Evolutionary conservation across 2,797 vertebrate species (phyloP).

Genomic region (Toxotes lorentzi): DNA sequence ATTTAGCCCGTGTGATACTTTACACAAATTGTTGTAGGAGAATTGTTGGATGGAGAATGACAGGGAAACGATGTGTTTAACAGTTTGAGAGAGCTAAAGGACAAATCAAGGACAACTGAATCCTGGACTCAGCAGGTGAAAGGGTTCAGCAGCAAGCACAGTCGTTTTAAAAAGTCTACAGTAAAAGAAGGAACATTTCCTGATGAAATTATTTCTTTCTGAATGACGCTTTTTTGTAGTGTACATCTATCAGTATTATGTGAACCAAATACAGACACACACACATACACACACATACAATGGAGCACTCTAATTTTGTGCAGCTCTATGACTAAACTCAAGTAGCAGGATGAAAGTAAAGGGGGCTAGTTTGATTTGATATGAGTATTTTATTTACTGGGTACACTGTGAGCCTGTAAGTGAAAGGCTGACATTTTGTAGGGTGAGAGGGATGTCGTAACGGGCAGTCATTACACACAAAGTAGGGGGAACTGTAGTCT

Average conservation of each 20-base stretch:
- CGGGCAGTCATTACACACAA: conserved; percentile 12
- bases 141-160: conserved; percentile 84
- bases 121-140: conserved; percentile 84
- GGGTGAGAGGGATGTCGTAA: conserved; percentile 33
- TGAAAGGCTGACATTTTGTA: conserved; percentile 61
- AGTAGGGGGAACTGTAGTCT: conserved; percentile 41
- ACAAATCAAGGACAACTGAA: conserved; percentile 84
- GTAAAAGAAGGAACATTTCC: conserved; percentile 52
- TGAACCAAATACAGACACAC: conserved; percentile 24
- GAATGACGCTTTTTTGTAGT: conserved; percentile 29
- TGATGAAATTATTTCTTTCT: conserved; percentile 37
- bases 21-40: conserved; percentile 34
- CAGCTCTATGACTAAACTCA: conserved; percentile 44
- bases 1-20: conserved; percentile 47
- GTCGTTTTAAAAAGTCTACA: conserved; percentile 62
- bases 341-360: conserved; percentile 46
- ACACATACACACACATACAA: conserved; percentile 1
- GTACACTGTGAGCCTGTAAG: conserved; percentile 33
- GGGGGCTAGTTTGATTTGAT: conserved; percentile 55
- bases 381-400: conserved; percentile 58
- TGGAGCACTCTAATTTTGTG: conserved; percentile 38
- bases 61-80: conserved; percentile 57
- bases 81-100: conserved; percentile 59
- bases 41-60: conserved; percentile 44
- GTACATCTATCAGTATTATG: conserved; percentile 35